Percentiles rank a stretch among this genome's conserved stretches.
Evolutionary conservation across 2,113 vertebrate species (phyloP).

Genomic region (Glareola pratincola): DNA sequence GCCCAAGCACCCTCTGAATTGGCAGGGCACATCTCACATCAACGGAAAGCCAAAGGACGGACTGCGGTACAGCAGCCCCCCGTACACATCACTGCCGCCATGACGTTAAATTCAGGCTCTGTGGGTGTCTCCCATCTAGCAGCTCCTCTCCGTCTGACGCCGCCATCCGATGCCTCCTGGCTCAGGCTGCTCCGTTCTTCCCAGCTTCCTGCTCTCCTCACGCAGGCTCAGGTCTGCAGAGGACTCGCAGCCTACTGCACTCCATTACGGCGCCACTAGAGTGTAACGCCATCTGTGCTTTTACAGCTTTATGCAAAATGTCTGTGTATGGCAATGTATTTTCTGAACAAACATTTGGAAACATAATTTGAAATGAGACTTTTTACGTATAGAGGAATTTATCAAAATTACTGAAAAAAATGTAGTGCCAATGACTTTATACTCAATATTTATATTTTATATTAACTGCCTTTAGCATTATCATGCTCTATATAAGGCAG

Average conservation of each 20-base stretch:
- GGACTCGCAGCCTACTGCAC: background rate
- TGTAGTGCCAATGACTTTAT: background rate
- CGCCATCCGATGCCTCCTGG: accelerated
- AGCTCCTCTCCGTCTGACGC: background rate
- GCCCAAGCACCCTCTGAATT: background rate
- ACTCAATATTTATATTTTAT: background rate
- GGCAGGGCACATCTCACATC: background rate
- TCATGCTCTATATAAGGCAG: background rate
- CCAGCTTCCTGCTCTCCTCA: background rate
- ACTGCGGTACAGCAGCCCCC: background rate
- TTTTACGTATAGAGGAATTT: background rate
- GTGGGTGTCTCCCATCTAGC: background rate
- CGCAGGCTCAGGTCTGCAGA: background rate
- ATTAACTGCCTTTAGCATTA: background rate
- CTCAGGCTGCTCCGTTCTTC: background rate
- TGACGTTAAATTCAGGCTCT: background rate
- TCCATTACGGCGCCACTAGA: background rate
- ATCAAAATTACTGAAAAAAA: background rate
- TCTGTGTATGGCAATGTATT: background rate
- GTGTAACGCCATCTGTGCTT: background rate
- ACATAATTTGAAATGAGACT: background rate
- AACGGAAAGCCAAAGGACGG: background rate
- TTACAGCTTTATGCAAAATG: background rate
- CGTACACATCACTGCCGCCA: background rate
- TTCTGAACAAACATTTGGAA: background rate